phyloP scores from a whole-genome alignment of 2,797 vertebrate genomes.

The Clamator glandarius region DNA sequence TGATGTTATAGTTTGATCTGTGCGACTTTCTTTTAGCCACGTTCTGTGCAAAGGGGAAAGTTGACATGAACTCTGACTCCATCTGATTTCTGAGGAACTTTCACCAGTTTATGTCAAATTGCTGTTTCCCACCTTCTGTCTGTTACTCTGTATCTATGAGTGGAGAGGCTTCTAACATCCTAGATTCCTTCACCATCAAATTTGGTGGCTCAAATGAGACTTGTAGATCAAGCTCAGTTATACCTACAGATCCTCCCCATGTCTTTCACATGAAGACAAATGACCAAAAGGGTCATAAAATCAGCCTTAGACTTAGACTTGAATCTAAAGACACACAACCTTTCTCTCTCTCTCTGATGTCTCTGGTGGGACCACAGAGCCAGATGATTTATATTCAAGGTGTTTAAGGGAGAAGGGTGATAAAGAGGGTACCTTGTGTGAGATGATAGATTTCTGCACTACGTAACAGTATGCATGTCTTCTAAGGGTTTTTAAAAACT shows the following conservation, averaged over 20 bases:
- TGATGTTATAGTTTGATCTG: slow-evolving; percentile 24
- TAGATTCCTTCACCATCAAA: background rate
- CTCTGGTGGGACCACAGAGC: background rate
- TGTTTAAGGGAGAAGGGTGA: background rate
- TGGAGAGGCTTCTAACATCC: background rate
- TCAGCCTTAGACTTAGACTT: background rate
- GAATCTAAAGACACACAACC: accelerated
- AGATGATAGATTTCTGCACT: background rate
- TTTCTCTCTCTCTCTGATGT: background rate
- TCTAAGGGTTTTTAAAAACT: background rate
- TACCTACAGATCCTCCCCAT: background rate
- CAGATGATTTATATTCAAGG: background rate
- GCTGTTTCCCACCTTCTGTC: background rate
- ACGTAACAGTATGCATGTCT: background rate
- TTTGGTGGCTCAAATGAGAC: background rate
- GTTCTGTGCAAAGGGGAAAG: background rate
- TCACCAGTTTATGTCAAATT: background rate
- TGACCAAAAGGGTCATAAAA: background rate
- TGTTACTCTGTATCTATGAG: background rate
- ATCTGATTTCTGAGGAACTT: background rate
- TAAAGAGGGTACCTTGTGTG: background rate
- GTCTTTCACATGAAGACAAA: background rate
- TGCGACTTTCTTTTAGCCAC: background rate
- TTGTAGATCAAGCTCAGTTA: background rate
- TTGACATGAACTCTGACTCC: accelerated